phyloP scores from a whole-genome alignment of 35 echinoderm and acorn worm genomes.

The Apostichopus parvimensis region DNA sequence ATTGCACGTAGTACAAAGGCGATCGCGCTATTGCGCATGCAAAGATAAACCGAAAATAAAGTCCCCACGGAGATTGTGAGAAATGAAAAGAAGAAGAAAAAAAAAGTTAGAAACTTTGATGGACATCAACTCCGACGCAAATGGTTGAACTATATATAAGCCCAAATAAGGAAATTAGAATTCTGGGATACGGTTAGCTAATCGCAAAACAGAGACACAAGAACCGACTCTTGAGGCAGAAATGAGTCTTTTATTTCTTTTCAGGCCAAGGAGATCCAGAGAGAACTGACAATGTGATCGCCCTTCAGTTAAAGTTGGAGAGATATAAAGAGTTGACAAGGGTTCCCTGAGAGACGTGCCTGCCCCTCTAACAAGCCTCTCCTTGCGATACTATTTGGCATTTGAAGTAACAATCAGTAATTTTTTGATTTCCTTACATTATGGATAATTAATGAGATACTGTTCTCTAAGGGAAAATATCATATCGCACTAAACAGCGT shows the following conservation, averaged over 20 bases:
- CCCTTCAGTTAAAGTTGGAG: neutral
- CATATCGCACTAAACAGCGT: neutral
- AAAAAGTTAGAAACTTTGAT: neutral
- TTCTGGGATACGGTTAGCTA: neutral
- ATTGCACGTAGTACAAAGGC: too few relatives aligned
- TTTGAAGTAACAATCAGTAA: conserved; percentile 48
- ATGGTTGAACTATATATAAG: neutral
- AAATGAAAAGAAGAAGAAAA: too few relatives aligned
- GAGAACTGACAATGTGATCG: conserved; percentile 3
- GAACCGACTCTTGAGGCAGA: neutral
- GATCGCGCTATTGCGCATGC: too few relatives aligned
- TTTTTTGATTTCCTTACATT: conserved; percentile 26
- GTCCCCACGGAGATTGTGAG: too few relatives aligned
- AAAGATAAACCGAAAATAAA: too few relatives aligned
- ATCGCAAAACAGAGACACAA: neutral
- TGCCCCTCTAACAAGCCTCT: conserved; percentile 37
- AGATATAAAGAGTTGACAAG: conserved; percentile 35
- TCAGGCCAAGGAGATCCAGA: neutral
- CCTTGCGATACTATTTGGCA: conserved; percentile 29
- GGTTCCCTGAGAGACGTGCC: conserved; percentile 17
- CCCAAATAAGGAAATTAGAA: conserved; percentile 7
- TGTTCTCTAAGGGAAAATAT: conserved; percentile 31
- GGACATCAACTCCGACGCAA: neutral
- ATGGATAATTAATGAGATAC: conserved; percentile 50
- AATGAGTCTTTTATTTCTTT: conserved; percentile 15